Percentiles rank a stretch among this genome's conserved stretches.
These are phyloP conservation scores for Herpetotheres cachinnans DNA, from an alignment of 2,113 vertebrate species.

Conservation along the genomic window DNA sequence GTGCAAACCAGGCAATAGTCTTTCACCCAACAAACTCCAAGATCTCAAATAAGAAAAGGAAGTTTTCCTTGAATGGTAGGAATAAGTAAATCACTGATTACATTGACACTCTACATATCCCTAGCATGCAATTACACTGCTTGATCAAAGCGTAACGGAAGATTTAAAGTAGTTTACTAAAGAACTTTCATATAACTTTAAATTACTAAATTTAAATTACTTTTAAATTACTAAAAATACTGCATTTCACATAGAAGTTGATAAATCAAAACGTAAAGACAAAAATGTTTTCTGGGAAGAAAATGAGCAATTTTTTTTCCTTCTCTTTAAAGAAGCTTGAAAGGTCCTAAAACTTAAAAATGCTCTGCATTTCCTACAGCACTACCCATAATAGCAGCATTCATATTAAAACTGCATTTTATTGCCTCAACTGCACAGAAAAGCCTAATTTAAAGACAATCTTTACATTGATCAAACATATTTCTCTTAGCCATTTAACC, in stretches of 20 bases:
- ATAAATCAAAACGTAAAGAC: background rate
- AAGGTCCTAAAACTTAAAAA: background rate
- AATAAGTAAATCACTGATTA: background rate
- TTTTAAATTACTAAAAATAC: background rate
- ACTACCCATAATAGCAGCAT: background rate
- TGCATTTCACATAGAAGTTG: background rate
- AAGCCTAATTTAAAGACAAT: background rate
- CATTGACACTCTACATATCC: background rate
- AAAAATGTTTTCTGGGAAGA: background rate
- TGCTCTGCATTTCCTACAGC: background rate
- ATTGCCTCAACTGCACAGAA: background rate
- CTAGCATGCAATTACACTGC: background rate
- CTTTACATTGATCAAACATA: accelerated
- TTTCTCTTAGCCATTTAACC: background rate
- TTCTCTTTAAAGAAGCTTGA: background rate
- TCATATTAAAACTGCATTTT: background rate
- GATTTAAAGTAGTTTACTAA: background rate
- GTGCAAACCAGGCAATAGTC: background rate
- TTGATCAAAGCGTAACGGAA: background rate
- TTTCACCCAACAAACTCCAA: background rate
- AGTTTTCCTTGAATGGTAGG: background rate
- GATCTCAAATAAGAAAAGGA: background rate
- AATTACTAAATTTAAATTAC: background rate
- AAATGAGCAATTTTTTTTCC: accelerated
- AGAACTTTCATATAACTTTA: background rate